Conservation (phyloP, 2,888 invertebrate genomes). For the Dryobota labecula region DNA sequence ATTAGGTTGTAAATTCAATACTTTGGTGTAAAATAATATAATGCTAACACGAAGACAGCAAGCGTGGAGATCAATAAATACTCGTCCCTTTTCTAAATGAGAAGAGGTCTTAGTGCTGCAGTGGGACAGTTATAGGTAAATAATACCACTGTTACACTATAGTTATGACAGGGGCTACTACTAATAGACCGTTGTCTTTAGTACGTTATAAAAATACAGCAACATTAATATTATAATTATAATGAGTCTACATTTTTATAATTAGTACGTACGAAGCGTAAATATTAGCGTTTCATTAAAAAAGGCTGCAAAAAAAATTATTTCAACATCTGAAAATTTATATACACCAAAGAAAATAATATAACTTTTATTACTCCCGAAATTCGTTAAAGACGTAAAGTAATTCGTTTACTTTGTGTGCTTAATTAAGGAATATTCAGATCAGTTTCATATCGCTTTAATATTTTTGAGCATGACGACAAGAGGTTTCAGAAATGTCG, state of each 20-base stretch:
- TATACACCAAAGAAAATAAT: conserved; percentile 14
- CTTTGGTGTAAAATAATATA: background rate
- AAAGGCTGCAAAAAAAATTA: conserved; percentile 1
- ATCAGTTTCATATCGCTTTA: conserved; percentile 17
- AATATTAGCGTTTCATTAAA: conserved; percentile 22
- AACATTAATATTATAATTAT: conserved; percentile 7
- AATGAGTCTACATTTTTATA: background rate
- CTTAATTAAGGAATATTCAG: conserved; percentile 44
- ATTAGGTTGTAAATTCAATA: background rate
- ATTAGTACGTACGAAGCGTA: conserved; percentile 2
- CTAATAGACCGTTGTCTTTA: background rate
- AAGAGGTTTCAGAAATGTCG: conserved; percentile 7
- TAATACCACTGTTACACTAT: background rate
- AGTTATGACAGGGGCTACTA: background rate
- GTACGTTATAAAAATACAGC: background rate
- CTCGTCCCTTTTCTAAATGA: too few relatives aligned
- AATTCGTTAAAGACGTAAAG: conserved; percentile 18
- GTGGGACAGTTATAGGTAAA: background rate
- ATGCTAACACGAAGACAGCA: background rate
- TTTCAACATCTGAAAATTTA: conserved; percentile 9
- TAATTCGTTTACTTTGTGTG: conserved; percentile 45
- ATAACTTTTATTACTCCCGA: conserved; percentile 12
- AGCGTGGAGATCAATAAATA: background rate
- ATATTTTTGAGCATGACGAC: conserved; percentile 25
- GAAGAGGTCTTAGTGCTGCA: background rate